Percentiles rank a stretch among this genome's conserved stretches.
phyloP scores from a whole-genome alignment of 2,888 invertebrate genomes.

The Alviniconcha strummeri region DNA sequence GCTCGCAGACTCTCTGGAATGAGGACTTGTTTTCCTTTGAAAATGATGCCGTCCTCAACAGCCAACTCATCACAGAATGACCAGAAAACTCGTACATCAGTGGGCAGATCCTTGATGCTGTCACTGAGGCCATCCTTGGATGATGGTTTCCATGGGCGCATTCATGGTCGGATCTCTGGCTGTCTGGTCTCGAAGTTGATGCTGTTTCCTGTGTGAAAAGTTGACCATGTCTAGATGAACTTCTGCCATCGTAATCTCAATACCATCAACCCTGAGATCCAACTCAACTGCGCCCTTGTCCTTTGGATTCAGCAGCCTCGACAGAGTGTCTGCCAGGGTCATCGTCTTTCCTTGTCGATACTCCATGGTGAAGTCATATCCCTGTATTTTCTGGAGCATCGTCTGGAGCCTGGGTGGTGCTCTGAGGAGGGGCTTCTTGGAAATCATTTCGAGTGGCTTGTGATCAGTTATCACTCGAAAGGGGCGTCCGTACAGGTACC shows the following conservation, averaged over 20 bases:
- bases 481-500: too few relatives aligned
- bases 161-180: slow-evolving; percentile 29
- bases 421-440: too few relatives aligned
- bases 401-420: slow-evolving; percentile 39
- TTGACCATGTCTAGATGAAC: slow-evolving; percentile 26
- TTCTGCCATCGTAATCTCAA: slow-evolving; percentile 1
- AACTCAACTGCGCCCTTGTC: slow-evolving; percentile 24
- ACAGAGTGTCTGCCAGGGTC: slow-evolving; percentile 41
- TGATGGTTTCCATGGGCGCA: slow-evolving; percentile 30
- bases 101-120: too few relatives aligned
- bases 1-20: too few relatives aligned
- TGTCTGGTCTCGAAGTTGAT: slow-evolving; percentile 19
- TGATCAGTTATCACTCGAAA: too few relatives aligned
- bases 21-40: too few relatives aligned
- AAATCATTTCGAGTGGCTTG: too few relatives aligned
- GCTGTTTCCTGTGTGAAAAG: slow-evolving; percentile 26
- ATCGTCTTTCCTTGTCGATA: slow-evolving; percentile 40
- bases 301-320: slow-evolving; percentile 36
- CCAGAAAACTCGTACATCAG: slow-evolving; percentile 33
- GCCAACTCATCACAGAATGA: slow-evolving; percentile 34
- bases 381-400: slow-evolving; percentile 41
- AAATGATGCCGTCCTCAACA: slow-evolving; percentile 34
- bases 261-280: slow-evolving; percentile 32
- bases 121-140: slow-evolving; percentile 34
- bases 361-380: slow-evolving; percentile 37